Conservation (phyloP, 2,888 invertebrate genomes). For the Electrophaes corylata region DNA sequence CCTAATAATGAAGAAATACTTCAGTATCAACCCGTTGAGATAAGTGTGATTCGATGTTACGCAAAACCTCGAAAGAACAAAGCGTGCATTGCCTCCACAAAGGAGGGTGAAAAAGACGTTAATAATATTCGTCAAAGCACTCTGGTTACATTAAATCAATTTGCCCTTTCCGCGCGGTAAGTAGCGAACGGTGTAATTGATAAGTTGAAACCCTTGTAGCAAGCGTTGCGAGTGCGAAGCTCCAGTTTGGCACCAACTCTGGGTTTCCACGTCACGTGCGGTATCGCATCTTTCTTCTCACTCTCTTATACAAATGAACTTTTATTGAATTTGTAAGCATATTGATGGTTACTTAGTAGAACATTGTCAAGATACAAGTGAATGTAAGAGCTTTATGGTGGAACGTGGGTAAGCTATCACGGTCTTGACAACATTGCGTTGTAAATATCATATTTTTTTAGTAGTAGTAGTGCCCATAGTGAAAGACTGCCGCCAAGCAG, state of each 20-base stretch:
- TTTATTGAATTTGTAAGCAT: constrained; percentile 35
- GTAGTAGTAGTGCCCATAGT: too few relatives aligned
- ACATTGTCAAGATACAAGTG: constrained; percentile 15
- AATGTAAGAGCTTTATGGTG: neutral
- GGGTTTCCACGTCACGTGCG: constrained; percentile 57
- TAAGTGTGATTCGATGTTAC: constrained; percentile 81
- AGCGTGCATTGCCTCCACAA: constrained; percentile 73
- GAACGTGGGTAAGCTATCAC: too few relatives aligned
- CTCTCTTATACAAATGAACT: constrained; percentile 49
- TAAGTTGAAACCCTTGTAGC: constrained; percentile 84
- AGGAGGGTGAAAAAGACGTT: constrained; percentile 83
- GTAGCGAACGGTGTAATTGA: constrained; percentile 85
- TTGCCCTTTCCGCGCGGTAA: constrained; percentile 84
- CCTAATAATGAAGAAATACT: constrained; percentile 28
- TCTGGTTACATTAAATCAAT: constrained; percentile 85
- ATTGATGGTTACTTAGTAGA: constrained; percentile 24
- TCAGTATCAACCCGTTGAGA: constrained; percentile 54
- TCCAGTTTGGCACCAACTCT: constrained; percentile 74
- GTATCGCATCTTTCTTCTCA: constrained; percentile 47
- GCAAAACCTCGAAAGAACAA: constrained; percentile 80
- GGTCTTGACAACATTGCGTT: too few relatives aligned
- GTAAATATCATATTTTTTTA: too few relatives aligned
- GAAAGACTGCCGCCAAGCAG: too few relatives aligned
- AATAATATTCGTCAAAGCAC: constrained; percentile 85
- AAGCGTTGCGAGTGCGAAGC: constrained; percentile 54